Evolutionary conservation across 2,113 vertebrate species (phyloP), one percentile per base, ranked within the genome.

Genomic region (Platycercus adscitus): DNA sequence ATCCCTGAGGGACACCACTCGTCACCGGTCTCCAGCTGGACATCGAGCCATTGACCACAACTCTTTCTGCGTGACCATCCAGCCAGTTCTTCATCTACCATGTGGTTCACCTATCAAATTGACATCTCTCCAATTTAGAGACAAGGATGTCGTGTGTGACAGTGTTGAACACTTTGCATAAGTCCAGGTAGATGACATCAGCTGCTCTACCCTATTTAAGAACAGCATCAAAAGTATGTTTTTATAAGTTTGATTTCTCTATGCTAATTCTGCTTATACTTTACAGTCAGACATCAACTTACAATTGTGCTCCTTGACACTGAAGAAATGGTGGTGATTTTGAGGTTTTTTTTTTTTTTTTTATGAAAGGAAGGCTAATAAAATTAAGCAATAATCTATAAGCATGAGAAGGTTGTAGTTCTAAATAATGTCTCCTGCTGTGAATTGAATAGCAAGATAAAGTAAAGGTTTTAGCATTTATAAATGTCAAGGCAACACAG

Each of bases 401-500:
- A 87, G 72, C 28, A 79, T 79, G 46, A 55, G 73, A 94, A 95
- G 47, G 50, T 63, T 93, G 61, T 53, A 17, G 11, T 84, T 95
- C 94, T 80, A 93, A 95, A 84, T 87, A 87, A 55, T 39, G 6
- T 70, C 81, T 89, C 95, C 80, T 90, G 76, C 61, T 91, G 82
- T 78, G 80, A 75, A 83, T 53, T 86, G 78, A 90, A 93, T 78
- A 93, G 52, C 71, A 90, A 90, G 78, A 83, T 86, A 93, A 96
- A 96, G 85, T 68, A 84, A 97, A 95, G 85, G 73, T 55, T 93
- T 91, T 76, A 92, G 63, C 75, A 75, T 96, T 95, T 96, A 63
- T 86, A 97, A 96, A 94, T 86, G 87, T 91, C 91, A 95, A 68
- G 43, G 72, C 70, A 80, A 71, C 80, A 92, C 64, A 92, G 86